phyloP scores from a whole-genome alignment of 2,797 vertebrate genomes.

The Sebastes ruberrimus region DNA sequence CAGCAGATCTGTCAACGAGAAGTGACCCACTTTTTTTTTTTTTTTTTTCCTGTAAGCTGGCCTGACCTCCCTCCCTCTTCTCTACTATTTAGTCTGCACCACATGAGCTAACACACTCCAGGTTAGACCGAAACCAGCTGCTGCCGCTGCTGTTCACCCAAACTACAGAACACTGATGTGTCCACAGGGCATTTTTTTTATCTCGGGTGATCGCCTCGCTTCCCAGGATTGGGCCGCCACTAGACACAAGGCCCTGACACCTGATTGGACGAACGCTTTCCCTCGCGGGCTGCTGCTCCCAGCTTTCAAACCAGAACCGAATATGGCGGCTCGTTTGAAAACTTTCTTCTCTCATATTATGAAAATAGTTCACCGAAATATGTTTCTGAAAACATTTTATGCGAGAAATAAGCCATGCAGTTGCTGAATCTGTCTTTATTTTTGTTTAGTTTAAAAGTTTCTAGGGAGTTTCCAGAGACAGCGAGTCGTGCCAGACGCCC shows the following conservation, averaged over 20 bases:
- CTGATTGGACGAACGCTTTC: too few species aligned
- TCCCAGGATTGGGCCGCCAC: neutral
- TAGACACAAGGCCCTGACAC: neutral
- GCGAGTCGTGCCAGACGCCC: too few species aligned
- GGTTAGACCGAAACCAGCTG: conserved; percentile 41
- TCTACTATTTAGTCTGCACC: conserved; percentile 55
- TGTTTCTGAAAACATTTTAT: too few species aligned
- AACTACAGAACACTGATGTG: conserved; percentile 8
- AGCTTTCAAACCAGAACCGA: neutral
- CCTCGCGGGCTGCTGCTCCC: neutral
- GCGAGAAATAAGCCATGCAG: too few species aligned
- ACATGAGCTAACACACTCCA: conserved; percentile 37
- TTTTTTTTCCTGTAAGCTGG: conserved; percentile 15
- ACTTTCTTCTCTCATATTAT: neutral
- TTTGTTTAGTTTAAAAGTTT: too few species aligned
- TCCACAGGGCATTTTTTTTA: neutral
- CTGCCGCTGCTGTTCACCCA: neutral
- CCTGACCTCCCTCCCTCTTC: conserved; percentile 13
- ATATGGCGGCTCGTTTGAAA: neutral
- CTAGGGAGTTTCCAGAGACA: too few species aligned
- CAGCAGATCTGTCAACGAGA: conserved; percentile 36
- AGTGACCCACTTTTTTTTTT: conserved; percentile 42
- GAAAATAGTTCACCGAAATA: neutral
- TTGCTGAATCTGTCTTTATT: too few species aligned
- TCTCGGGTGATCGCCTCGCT: neutral